These are phyloP conservation scores for Araneus ventricosus DNA, from an alignment of 1,140 invertebrate genomes.

Conservation along the genomic window DNA sequence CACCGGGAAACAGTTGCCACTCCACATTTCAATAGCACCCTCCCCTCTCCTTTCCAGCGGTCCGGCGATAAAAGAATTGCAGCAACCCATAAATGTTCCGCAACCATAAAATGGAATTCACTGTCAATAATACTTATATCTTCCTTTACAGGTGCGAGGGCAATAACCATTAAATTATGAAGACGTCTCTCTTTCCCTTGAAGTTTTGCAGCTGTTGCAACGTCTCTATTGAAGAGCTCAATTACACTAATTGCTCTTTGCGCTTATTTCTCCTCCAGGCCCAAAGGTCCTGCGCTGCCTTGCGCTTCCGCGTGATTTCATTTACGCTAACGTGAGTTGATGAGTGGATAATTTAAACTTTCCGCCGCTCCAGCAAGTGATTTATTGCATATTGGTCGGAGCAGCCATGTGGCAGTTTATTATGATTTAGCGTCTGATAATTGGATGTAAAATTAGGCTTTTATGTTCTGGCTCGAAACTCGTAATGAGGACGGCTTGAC, in stretches of 20 bases:
- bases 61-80: neutral
- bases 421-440: neutral
- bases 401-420: neutral
- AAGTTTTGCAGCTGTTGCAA: neutral
- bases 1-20: too few species aligned
- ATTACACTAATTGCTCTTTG: constrained; percentile 23
- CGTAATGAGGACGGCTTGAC: too few species aligned
- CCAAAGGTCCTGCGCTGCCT: neutral
- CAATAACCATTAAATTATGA: constrained; percentile 21
- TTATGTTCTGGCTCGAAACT: neutral
- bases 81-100: neutral
- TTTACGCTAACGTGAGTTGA: neutral
- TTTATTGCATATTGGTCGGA: neutral
- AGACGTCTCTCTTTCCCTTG: neutral
- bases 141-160: neutral
- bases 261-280: neutral
- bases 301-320: neutral
- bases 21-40: too few species aligned
- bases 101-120: neutral
- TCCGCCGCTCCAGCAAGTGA: neutral
- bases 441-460: constrained; percentile 5
- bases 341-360: constrained; percentile 2
- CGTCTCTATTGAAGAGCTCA: neutral
- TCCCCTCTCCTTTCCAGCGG: too few species aligned
- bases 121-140: constrained; percentile 3